Evolutionary conservation across 2,113 vertebrate genomes (phyloP).

Genomic region (Cynopterus brachyotis): DNA sequence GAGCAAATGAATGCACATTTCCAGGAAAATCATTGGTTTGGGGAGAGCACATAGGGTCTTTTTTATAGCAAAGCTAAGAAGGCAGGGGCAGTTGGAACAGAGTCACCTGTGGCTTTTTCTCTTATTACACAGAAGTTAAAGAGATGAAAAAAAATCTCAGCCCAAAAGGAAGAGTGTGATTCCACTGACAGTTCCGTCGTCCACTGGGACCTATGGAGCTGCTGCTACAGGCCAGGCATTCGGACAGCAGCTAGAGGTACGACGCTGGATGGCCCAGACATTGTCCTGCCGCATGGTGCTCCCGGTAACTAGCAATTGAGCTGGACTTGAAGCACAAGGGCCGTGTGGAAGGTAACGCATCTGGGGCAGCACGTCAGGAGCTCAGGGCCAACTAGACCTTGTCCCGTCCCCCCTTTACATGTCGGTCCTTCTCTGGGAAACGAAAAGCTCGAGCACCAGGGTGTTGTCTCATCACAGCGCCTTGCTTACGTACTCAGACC

Average conservation of each 20-base stretch:
- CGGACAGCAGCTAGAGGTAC: background rate
- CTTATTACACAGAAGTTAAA: background rate
- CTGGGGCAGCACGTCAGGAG: background rate
- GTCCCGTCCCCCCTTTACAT: fast-evolving
- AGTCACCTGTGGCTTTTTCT: background rate
- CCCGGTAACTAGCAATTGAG: background rate
- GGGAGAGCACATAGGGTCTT: background rate
- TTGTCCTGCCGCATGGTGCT: fast-evolving
- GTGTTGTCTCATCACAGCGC: background rate
- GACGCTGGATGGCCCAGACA: fast-evolving
- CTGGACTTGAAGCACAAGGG: background rate
- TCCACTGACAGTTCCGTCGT: fast-evolving
- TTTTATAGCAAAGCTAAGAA: background rate
- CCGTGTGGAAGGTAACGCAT: background rate
- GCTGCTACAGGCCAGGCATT: background rate
- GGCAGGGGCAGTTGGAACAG: background rate
- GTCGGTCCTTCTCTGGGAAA: background rate
- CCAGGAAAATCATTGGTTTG: background rate
- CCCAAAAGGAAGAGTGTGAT: background rate
- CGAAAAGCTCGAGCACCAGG: background rate
- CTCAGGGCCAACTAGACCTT: fast-evolving
- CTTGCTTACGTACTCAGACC: background rate
- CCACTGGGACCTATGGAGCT: background rate
- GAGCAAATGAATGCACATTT: background rate
- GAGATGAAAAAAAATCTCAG: background rate